Percentiles rank a stretch among this genome's conserved stretches.
Evolutionary conservation across 2,888 invertebrate species (phyloP).

Genomic region (Spodoptera picta): DNA sequence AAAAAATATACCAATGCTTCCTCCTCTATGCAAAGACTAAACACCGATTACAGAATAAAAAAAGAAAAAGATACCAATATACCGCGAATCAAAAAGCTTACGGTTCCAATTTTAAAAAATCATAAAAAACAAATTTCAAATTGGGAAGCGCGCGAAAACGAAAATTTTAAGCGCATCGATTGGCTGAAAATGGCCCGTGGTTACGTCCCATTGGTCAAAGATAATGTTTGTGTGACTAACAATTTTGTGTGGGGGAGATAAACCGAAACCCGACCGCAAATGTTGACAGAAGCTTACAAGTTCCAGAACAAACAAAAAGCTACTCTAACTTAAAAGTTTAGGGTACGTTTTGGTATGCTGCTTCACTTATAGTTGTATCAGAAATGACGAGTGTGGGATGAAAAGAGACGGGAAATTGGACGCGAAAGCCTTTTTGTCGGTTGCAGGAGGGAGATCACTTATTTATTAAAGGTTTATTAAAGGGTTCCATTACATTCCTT

Average conservation of each 20-base stretch:
- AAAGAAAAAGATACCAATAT: conserved; percentile 20
- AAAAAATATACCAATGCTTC: too few relatives aligned
- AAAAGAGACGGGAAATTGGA: conserved; percentile 71
- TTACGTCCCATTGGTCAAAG: conserved; percentile 86
- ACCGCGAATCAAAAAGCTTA: conserved; percentile 38
- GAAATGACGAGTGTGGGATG: conserved; percentile 66
- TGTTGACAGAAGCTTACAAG: conserved; percentile 77
- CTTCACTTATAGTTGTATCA: conserved; percentile 55
- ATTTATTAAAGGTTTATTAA: conserved; percentile 60
- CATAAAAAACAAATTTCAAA: conserved; percentile 69
- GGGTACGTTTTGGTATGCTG: conserved; percentile 40
- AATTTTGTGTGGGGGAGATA: conserved; percentile 84
- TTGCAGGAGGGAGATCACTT: conserved; percentile 64
- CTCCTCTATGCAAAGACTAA: conserved; percentile 6
- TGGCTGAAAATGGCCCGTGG: conserved; percentile 80
- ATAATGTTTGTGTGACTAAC: conserved; percentile 85
- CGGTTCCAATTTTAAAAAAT: conserved; percentile 56
- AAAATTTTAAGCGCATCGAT: conserved; percentile 73
- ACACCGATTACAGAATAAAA: conserved; percentile 17
- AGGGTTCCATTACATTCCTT: conserved; percentile 56
- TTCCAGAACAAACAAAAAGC: conserved; percentile 50
- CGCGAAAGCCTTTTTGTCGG: conserved; percentile 62
- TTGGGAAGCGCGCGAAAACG: conserved; percentile 72
- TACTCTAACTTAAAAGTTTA: conserved; percentile 48
- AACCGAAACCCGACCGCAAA: conserved; percentile 83